Conservation (phyloP, 2,888 invertebrate genomes). For the Charanyca ferruginea region DNA sequence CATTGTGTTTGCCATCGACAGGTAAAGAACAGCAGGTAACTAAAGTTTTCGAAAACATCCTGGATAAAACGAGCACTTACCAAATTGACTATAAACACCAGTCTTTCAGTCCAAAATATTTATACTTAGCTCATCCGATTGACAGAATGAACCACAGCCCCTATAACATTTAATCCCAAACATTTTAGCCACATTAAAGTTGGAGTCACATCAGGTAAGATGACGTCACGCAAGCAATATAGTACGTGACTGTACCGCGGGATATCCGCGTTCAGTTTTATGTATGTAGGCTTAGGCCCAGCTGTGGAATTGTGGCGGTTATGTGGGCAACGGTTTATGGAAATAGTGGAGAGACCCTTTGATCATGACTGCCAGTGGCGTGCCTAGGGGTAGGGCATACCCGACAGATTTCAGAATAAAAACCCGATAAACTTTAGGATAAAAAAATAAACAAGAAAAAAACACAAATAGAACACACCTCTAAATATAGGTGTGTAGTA, state of each 20-base stretch:
- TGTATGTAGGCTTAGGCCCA: constrained; percentile 15
- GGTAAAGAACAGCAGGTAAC: too few species aligned
- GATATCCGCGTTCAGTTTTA: constrained; percentile 39
- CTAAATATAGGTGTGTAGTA: too few species aligned
- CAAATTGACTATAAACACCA: neutral
- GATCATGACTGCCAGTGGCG: neutral
- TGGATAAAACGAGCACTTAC: too few species aligned
- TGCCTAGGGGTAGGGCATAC: too few species aligned
- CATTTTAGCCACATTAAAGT: constrained; percentile 48
- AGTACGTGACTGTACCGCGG: constrained; percentile 75
- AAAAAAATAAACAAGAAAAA: too few species aligned
- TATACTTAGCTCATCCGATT: neutral
- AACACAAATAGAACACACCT: too few species aligned
- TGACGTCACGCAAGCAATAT: constrained; percentile 73
- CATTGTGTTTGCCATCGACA: too few species aligned
- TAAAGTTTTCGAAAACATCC: too few species aligned
- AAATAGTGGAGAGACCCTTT: neutral
- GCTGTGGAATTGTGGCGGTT: constrained; percentile 12
- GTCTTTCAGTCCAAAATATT: neutral
- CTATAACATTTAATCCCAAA: constrained; percentile 36
- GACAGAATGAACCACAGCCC: constrained; percentile 4
- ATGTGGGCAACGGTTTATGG: neutral
- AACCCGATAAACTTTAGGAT: too few species aligned
- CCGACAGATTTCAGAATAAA: too few species aligned
- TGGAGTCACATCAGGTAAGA: constrained; percentile 45